Percentiles rank a stretch among this genome's conserved stretches.
Evolutionary conservation across 2,797 vertebrate genomes (phyloP).

Genomic region (Antrozous pallidus): DNA sequence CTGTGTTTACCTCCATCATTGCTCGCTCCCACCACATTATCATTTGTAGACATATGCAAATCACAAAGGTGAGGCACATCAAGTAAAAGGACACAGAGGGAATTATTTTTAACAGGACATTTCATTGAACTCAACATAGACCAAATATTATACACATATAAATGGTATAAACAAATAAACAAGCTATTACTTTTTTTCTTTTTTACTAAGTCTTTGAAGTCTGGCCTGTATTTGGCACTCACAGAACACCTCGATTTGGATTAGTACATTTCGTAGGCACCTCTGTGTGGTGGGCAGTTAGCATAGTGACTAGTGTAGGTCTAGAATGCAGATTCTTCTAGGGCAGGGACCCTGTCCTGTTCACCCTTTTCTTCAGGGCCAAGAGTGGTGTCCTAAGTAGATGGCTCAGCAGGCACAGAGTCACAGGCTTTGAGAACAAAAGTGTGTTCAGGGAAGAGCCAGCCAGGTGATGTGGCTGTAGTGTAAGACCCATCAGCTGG

Average conservation of each 20-base stretch:
- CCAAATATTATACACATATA: background rate
- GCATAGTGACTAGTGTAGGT: background rate
- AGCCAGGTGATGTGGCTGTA: background rate
- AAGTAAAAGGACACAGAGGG: background rate
- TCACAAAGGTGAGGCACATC: background rate
- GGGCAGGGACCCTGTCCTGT: background rate
- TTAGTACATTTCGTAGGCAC: background rate
- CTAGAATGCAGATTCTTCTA: background rate
- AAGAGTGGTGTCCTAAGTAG: background rate
- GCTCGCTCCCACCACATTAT: fast-evolving
- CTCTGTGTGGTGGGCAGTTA: background rate
- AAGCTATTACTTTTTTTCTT: background rate
- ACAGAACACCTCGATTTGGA: background rate
- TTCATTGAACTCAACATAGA: background rate
- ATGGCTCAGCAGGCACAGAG: background rate
- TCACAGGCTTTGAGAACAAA: background rate
- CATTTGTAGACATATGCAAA: background rate
- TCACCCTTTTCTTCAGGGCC: background rate
- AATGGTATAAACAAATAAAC: background rate
- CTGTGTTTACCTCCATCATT: background rate
- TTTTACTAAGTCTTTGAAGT: background rate
- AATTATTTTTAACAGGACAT: background rate
- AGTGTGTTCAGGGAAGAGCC: background rate
- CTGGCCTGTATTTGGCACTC: background rate
- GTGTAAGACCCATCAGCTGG: background rate